Percentiles rank a stretch among this genome's conserved stretches.
phyloP scores from a whole-genome alignment of 2,888 invertebrate species.

The Kryphioiulus occultus region DNA sequence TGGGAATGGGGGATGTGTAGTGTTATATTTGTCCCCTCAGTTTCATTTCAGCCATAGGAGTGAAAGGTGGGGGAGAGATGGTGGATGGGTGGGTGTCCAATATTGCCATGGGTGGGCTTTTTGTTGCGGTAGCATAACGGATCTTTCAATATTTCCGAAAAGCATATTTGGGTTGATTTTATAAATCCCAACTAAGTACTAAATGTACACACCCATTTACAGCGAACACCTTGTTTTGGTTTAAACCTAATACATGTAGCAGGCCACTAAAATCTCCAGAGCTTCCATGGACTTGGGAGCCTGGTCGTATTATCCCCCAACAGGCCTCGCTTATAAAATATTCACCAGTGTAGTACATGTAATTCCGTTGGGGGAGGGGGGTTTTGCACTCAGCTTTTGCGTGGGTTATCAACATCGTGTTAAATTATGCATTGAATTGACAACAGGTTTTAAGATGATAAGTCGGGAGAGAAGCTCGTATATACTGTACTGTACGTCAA shows the following conservation, averaged over 20 bases:
- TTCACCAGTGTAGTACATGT: not conserved
- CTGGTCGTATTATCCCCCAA: not conserved
- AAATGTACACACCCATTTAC: not conserved
- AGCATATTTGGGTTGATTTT: not conserved
- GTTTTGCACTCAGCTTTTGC: constrained; percentile 28
- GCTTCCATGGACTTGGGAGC: not conserved
- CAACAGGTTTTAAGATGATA: constrained; percentile 40
- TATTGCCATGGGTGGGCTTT: no score
- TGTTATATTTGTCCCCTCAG: not conserved
- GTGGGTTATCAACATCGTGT: constrained; percentile 27
- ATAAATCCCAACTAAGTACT: not conserved
- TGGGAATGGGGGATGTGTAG: not conserved
- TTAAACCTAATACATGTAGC: not conserved
- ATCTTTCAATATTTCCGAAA: not conserved
- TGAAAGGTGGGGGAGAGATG: no score
- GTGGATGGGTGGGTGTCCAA: no score
- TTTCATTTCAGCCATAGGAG: not conserved
- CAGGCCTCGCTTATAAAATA: not conserved
- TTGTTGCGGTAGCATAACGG: no score
- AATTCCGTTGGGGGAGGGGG: constrained; percentile 33
- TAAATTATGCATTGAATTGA: constrained; percentile 39
- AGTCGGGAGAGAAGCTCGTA: not conserved
- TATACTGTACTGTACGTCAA: not conserved
- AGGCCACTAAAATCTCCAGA: not conserved
- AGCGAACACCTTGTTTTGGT: not conserved